Percentiles rank a stretch among this genome's conserved stretches.
Evolutionary conservation across 2,113 vertebrate species (phyloP).

Genomic region (Gnathonemus longibarbis): DNA sequence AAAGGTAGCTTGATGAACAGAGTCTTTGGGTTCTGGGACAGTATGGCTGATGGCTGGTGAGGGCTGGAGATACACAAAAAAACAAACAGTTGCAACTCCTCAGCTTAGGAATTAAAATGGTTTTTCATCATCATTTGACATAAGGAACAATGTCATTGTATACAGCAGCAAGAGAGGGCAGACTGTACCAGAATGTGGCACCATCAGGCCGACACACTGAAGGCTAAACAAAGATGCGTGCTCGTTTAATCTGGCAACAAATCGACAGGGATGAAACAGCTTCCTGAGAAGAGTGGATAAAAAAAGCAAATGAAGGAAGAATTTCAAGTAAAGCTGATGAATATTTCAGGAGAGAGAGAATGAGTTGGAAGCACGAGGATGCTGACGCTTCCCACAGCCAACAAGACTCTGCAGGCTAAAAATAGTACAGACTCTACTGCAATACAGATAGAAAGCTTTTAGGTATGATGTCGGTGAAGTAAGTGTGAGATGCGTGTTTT

Average conservation of each 20-base stretch:
- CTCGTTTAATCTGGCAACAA: neutral
- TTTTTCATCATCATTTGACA: neutral
- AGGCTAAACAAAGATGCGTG: neutral
- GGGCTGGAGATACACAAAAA: neutral
- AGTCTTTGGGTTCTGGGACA: neutral
- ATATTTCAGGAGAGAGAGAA: constrained; percentile 58
- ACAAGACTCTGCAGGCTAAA: constrained; percentile 45
- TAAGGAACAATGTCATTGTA: neutral
- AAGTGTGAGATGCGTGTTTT: neutral
- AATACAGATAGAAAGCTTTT: neutral
- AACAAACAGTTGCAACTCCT: neutral
- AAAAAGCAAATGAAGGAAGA: constrained; percentile 31
- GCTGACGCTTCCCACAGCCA: constrained; percentile 34
- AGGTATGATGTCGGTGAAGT: neutral
- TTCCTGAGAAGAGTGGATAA: constrained; percentile 15
- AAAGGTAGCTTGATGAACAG: neutral
- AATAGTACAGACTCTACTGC: constrained; percentile 49
- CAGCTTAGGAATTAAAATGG: neutral
- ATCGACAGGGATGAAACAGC: constrained; percentile 23
- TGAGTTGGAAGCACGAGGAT: constrained; percentile 48
- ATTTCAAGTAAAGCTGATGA: constrained; percentile 50
- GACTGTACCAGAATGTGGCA: neutral
- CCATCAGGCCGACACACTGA: neutral
- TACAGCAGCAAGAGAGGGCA: neutral
- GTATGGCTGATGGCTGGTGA: neutral